Evolutionary conservation across 1,140 invertebrate species (phyloP).

Genomic region (Listronotus oregonensis): DNA sequence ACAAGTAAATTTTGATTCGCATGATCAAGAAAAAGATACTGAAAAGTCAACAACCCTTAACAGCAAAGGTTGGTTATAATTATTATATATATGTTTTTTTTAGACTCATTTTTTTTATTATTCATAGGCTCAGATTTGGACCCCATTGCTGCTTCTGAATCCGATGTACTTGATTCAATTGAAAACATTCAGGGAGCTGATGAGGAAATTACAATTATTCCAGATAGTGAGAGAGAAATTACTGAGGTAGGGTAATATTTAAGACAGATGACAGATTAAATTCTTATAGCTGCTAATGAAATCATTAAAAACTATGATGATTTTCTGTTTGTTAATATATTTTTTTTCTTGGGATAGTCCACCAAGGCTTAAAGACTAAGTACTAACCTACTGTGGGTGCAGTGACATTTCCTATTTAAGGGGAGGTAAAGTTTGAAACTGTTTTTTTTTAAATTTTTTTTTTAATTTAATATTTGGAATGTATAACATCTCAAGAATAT

Average conservation of each 20-base stretch:
- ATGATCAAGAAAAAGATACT: slow-evolving; percentile 20
- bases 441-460: no score
- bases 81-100: slow-evolving; percentile 18
- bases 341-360: no score
- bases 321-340: no score
- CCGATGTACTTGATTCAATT: slow-evolving; percentile 38
- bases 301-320: no score
- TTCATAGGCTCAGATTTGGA: slow-evolving; percentile 18
- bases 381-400: no score
- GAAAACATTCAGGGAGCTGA: slow-evolving; percentile 57
- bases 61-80: slow-evolving; percentile 41
- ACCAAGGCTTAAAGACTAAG: no score
- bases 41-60: slow-evolving; percentile 19
- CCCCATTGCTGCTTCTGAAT: slow-evolving; percentile 42
- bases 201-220: slow-evolving; percentile 63
- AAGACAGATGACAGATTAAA: not conserved
- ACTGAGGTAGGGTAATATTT: slow-evolving; percentile 57
- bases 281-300: no score
- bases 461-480: no score
- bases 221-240: slow-evolving; percentile 65
- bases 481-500: no score
- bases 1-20: slow-evolving; percentile 29
- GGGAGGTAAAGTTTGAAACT: no score
- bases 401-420: no score
- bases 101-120: not conserved